These are phyloP conservation scores for Sebastiscus albofasciatus DNA, from an alignment of 2,797 vertebrate genomes.

Conservation along the genomic window DNA sequence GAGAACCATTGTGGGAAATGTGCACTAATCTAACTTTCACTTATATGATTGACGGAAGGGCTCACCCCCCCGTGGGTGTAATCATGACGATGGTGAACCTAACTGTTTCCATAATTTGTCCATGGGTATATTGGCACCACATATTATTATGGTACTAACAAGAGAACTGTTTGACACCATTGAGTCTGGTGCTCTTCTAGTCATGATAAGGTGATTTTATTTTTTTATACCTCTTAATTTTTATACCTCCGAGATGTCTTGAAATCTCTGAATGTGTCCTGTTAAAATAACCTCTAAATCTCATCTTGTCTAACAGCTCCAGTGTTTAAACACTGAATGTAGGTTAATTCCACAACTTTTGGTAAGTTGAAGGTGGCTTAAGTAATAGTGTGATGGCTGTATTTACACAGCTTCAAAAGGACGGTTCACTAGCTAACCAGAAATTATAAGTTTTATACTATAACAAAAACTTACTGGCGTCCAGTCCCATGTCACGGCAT, in stretches of 20 bases:
- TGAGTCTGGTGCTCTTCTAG: constrained; percentile 55
- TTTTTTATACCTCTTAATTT: constrained; percentile 55
- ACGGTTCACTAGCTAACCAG: constrained; percentile 23
- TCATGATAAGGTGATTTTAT: constrained; percentile 71
- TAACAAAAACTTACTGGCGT: constrained; percentile 28
- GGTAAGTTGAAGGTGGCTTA: constrained; percentile 38
- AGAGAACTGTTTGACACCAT: constrained; percentile 25
- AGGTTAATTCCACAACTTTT: constrained; percentile 29
- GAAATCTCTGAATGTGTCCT: constrained; percentile 66
- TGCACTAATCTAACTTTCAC: constrained; percentile 68
- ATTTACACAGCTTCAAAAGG: constrained; percentile 24
- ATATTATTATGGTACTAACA: constrained; percentile 42
- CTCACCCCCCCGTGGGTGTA: neutral
- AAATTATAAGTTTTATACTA: constrained; percentile 38
- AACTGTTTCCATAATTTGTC: constrained; percentile 16
- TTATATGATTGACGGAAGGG: constrained; percentile 66
- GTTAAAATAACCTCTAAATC: constrained; percentile 37
- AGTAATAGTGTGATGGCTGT: constrained; percentile 20
- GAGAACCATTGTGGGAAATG: constrained; percentile 48
- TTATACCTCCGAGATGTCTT: constrained; percentile 65
- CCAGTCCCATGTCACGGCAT: constrained; percentile 20
- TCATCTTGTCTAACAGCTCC: constrained; percentile 36
- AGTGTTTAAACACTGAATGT: constrained; percentile 58
- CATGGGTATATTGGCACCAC: constrained; percentile 13
- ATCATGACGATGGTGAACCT: constrained; percentile 13